Conservation (phyloP, 2,888 invertebrate genomes). For the Hoplodrina blanda region DNA sequence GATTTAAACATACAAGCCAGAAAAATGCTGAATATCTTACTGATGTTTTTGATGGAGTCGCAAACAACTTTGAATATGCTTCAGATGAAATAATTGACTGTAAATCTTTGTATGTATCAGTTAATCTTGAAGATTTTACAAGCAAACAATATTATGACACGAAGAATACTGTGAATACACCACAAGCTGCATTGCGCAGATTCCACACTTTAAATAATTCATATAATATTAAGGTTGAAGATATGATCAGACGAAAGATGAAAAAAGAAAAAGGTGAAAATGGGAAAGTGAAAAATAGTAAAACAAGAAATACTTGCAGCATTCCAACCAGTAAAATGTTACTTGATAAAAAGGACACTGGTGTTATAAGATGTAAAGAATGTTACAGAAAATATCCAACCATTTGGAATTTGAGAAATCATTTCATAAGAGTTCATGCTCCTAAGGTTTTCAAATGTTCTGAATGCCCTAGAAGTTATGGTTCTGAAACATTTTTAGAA, state of each 20-base stretch:
- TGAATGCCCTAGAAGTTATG: conserved; percentile 74
- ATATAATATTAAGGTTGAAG: conserved; percentile 48
- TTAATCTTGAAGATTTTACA: conserved; percentile 70
- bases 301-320: conserved; percentile 30
- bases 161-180: conserved; percentile 53
- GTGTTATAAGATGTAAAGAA: conserved; percentile 72
- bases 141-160: conserved; percentile 74
- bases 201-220: conserved; percentile 59
- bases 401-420: conserved; percentile 73
- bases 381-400: conserved; percentile 74
- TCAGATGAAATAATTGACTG: conserved; percentile 55
- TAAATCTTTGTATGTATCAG: conserved; percentile 74
- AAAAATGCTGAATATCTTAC: conserved; percentile 69
- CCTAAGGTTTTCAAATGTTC: conserved; percentile 75
- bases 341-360: conserved; percentile 66
- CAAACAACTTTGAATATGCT: conserved; percentile 66
- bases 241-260: conserved; percentile 23
- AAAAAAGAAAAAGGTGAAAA: conserved; percentile 45
- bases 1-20: conserved; percentile 71
- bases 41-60: conserved; percentile 68
- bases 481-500: conserved; percentile 69
- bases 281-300: conserved; percentile 41
- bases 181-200: conserved; percentile 66
- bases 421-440: conserved; percentile 78
- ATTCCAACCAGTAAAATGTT: conserved; percentile 73